Percentiles rank a stretch among this genome's conserved stretches.
Conservation (phyloP, 1,140 invertebrate species). For the Cherax quadricarinatus region DNA sequence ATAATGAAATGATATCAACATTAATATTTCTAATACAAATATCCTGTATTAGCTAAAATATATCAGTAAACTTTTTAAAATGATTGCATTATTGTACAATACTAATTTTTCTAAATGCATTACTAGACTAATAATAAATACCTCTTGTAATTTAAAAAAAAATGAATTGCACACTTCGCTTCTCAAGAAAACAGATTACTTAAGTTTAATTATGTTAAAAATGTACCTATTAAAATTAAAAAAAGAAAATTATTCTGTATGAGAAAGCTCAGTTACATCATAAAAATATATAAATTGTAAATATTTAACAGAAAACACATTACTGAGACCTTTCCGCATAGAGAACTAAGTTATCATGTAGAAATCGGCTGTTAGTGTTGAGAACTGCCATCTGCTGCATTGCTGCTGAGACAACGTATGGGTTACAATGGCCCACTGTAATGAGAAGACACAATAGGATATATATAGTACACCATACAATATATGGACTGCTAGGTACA, state of each 20-base stretch:
- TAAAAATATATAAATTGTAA: no score
- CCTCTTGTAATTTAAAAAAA: not conserved
- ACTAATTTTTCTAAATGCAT: not conserved
- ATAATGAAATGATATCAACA: not conserved
- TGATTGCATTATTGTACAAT: no score
- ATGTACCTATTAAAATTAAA: no score
- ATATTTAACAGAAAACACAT: not conserved
- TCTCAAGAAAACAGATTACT: not conserved
- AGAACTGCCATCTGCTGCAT: conserved; percentile 68
- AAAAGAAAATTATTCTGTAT: no score
- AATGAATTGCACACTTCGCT: not conserved
- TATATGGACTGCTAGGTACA: not conserved
- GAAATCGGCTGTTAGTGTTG: conserved; percentile 72
- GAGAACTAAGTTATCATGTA: conserved; percentile 72
- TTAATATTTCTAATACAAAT: not conserved
- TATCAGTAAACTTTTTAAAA: no score
- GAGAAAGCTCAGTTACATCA: no score
- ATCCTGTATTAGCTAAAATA: not conserved
- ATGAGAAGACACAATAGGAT: not conserved
- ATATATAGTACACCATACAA: conserved; percentile 3
- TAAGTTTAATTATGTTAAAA: no score
- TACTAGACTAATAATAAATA: not conserved
- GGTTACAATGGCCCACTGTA: conserved; percentile 79
- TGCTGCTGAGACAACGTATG: conserved; percentile 67
- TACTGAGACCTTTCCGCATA: conserved; percentile 83